Base-by-base conservation (phyloP, 2,113 vertebrate genomes). In the Pyrgilauda ruficollis region DNA sequence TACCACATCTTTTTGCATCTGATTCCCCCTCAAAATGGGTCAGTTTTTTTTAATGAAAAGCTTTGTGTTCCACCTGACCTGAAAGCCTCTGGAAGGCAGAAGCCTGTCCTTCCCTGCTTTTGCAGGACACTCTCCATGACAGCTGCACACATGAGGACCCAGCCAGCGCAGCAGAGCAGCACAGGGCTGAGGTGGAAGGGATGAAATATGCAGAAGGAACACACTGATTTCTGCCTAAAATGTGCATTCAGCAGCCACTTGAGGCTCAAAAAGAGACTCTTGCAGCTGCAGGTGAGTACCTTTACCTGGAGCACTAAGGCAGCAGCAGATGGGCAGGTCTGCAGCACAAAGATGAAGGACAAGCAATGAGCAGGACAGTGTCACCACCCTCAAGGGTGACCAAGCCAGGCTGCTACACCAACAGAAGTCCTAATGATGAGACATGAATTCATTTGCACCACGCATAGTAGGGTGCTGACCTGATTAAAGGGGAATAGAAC, bases 131-230 rank as follows among this genome's bases (percentile, higher is more conserved):
- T 41, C 19, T 50, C 64, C 61, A 31, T 52, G 72, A 35, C 39
- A 76, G 9, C 31, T 8, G 18, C 30, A 27, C 1, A 61, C 13
- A 43, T 0, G 0, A 76, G 58, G 69, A 81, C 13, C 11, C 35
- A 58, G 31, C 13, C 67, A 46, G 58, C 0, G 1, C 4, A 17
- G 58, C 41, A 84, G 37, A 68, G 49, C 53, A 61, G 75, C 49
- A 50, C 26, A 24, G 0, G 6, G 53, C 22, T 9, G 55, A 59
- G 28, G 63, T 46, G 52, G 72, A 89, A 92, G 31, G 23, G 41
- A 80, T 43, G 13, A 69, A 83, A 58, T 16, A 53, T 2, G 16
- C 55, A 66, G 33, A 64, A 72, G 20, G 14, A 87, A 16, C 23
- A 72, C 19, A 6, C 22, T 11, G 55, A 62, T 74, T 92, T 80